A percentile compares a stretch with the other conserved stretches of the same genome.
phyloP scores from a whole-genome alignment of 2,797 vertebrate species.

The Hylomyscus alleni region DNA sequence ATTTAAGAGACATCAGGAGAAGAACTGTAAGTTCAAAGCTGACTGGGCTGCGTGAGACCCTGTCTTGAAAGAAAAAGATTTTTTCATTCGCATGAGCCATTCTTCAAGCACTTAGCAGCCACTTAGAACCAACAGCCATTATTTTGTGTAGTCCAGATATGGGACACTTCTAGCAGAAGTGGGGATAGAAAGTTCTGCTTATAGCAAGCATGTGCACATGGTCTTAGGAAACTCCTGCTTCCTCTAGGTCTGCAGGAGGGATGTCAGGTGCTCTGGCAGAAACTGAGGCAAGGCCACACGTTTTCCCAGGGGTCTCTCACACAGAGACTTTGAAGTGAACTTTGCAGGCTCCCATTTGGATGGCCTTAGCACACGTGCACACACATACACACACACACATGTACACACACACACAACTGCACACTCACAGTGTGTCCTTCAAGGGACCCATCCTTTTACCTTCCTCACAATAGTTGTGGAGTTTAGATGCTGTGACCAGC shows the following conservation, averaged over 20 bases:
- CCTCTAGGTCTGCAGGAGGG: neutral
- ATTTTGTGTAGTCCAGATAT: rapidly evolving
- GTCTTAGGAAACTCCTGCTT: conserved; percentile 1
- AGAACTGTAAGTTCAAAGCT: neutral
- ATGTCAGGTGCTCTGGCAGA: neutral
- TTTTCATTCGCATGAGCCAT: neutral
- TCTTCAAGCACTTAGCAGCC: neutral
- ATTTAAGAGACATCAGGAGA: neutral
- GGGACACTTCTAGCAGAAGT: neutral
- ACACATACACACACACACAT: neutral
- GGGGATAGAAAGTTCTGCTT: neutral
- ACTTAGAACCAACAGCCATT: neutral
- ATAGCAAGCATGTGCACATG: neutral
- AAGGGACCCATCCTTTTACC: neutral
- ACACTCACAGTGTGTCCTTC: neutral
- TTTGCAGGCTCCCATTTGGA: neutral
- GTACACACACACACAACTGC: neutral
- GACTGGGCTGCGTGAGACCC: neutral
- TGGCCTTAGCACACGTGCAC: neutral
- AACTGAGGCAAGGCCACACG: neutral
- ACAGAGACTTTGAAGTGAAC: conserved; percentile 13
- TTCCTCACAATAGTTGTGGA: conserved; percentile 49
- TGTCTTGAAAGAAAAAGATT: neutral
- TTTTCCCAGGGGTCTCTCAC: conserved; percentile 16
- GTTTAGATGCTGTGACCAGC: conserved; percentile 37